phyloP scores from a whole-genome alignment of 1,140 invertebrate genomes.

The Pollicipes pollicipes region DNA sequence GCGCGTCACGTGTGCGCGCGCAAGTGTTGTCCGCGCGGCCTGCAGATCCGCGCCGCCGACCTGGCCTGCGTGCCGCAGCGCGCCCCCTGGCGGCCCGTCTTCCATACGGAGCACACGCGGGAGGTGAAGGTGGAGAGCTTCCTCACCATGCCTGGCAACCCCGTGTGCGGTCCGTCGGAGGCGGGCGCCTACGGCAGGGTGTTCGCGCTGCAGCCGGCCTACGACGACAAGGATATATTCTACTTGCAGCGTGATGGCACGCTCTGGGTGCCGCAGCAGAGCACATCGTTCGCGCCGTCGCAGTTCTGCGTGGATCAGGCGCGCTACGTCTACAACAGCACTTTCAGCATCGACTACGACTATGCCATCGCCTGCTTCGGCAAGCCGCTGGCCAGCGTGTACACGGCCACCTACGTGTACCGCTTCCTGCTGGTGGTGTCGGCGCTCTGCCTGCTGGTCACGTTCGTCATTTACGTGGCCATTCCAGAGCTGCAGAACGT shows the following conservation, averaged over 20 bases:
- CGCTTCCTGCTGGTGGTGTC: constrained; percentile 13
- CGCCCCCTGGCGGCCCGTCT: not conserved
- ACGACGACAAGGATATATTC: not conserved
- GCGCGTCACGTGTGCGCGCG: not conserved
- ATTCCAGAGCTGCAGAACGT: constrained; percentile 13
- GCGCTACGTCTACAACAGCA: not conserved
- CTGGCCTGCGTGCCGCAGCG: not conserved
- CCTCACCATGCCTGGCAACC: not conserved
- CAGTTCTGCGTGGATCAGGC: not conserved
- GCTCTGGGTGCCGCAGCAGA: not conserved
- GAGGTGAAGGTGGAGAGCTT: not conserved
- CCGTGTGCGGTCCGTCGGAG: not conserved
- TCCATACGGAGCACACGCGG: no score
- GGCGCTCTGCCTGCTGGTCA: constrained; percentile 10
- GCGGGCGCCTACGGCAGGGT: not conserved
- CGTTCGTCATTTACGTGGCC: constrained; percentile 12
- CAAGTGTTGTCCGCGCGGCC: not conserved
- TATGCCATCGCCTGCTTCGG: not conserved
- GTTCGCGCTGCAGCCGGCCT: not conserved
- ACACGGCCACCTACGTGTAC: constrained; percentile 3
- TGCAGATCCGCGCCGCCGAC: not conserved
- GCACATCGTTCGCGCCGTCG: not conserved
- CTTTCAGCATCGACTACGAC: not conserved
- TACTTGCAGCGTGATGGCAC: not conserved
- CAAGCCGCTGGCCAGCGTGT: not conserved